These are phyloP conservation scores for Cairina moschata DNA, from an alignment of 2,113 vertebrate genomes.

Conservation along the genomic window DNA sequence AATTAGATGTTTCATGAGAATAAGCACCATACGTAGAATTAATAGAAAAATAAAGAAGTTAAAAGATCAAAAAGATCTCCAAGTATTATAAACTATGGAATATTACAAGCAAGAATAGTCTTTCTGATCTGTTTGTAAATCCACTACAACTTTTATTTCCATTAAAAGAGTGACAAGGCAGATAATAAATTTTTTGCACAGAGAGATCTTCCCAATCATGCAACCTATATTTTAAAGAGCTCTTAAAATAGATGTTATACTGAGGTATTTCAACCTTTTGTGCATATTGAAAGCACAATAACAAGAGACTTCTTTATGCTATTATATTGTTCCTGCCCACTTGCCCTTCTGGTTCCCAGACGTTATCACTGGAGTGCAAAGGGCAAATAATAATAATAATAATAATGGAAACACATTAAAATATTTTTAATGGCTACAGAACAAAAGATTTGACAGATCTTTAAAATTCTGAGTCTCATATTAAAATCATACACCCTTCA, in stretches of 20 bases:
- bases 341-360: not conserved
- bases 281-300: not conserved
- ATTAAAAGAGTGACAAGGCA: not conserved
- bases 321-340: not conserved
- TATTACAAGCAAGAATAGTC: not conserved
- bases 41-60: not conserved
- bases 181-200: not conserved
- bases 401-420: not conserved
- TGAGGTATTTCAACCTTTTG: not conserved
- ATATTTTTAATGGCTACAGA: not conserved
- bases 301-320: not conserved
- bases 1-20: not conserved
- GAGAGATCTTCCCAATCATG: not conserved
- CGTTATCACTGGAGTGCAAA: not conserved
- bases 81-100: not conserved
- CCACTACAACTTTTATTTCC: not conserved
- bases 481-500: not conserved
- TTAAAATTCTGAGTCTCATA: not conserved
- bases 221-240: not conserved
- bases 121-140: not conserved
- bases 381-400: not conserved
- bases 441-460: not conserved
- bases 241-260: not conserved
- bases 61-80: not conserved
- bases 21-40: not conserved